Conservation (phyloP, 2,113 vertebrate species). For the Passer montanus region DNA sequence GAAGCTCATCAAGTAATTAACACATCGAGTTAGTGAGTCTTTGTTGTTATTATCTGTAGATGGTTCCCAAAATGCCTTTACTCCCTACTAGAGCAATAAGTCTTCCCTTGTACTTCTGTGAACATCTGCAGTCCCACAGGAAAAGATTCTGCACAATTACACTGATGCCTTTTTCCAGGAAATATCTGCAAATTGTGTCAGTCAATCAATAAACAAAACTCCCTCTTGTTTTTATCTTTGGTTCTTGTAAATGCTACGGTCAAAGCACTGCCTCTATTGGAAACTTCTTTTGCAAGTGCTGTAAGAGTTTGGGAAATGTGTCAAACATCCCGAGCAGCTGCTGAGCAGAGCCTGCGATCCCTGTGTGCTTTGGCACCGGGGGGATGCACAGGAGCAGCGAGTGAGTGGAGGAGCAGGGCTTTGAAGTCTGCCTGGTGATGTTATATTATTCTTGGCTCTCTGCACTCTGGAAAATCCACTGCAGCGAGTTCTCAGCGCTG, state of each 20-base stretch:
- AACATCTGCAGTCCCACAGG: background rate
- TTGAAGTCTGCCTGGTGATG: conserved; percentile 84
- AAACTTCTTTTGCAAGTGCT: conserved; percentile 76
- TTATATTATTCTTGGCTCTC: conserved; percentile 87
- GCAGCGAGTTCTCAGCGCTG: conserved; percentile 72
- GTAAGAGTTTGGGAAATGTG: conserved; percentile 70
- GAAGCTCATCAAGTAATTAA: background rate
- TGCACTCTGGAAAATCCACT: conserved; percentile 81
- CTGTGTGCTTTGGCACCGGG: conserved; percentile 77
- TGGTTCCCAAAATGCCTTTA: background rate
- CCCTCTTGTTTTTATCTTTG: conserved; percentile 1
- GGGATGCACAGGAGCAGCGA: conserved; percentile 80
- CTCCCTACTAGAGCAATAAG: background rate
- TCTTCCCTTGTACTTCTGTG: background rate
- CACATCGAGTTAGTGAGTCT: background rate
- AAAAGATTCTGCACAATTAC: background rate
- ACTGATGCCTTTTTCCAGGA: conserved; percentile 22
- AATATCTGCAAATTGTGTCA: background rate
- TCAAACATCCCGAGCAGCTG: conserved; percentile 74
- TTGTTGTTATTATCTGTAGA: background rate
- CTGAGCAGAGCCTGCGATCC: conserved; percentile 50
- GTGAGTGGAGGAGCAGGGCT: conserved; percentile 62
- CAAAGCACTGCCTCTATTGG: conserved; percentile 71
- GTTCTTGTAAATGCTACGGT: background rate
- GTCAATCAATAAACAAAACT: conserved; percentile 8